Percentiles rank a stretch among this genome's conserved stretches.
These are phyloP conservation scores for Sternotherus odoratus DNA, from an alignment of 2,797 vertebrate genomes.

Conservation along the genomic window DNA sequence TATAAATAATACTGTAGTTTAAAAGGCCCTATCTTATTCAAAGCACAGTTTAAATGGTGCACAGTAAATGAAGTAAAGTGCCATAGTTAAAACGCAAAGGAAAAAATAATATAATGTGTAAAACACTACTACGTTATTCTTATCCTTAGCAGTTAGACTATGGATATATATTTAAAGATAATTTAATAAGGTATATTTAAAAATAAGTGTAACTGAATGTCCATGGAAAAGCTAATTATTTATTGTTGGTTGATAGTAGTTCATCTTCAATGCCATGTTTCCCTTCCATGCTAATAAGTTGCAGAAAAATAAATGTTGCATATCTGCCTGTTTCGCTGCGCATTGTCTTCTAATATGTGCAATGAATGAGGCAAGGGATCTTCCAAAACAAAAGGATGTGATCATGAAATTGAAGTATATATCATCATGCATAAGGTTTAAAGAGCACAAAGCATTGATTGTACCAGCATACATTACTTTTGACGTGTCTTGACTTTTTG, in stretches of 20 bases:
- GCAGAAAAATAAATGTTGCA: neutral
- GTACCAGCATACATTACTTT: neutral
- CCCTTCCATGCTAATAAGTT: neutral
- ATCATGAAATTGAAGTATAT: neutral
- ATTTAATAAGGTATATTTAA: neutral
- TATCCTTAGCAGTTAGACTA: too few species aligned
- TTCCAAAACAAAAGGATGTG: neutral
- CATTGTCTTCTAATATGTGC: neutral
- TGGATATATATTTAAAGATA: neutral
- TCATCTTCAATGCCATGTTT: neutral
- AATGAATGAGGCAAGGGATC: neutral
- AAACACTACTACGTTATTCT: too few species aligned
- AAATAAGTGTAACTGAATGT: fast-evolving
- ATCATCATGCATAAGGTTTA: neutral
- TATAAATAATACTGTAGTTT: too few species aligned
- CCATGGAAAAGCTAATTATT: neutral
- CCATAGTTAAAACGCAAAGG: neutral
- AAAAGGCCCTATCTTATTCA: neutral
- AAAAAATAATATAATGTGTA: neutral
- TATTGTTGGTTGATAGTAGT: neutral
- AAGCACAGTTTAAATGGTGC: neutral
- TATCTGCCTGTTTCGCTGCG: neutral
- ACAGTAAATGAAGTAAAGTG: neutral
- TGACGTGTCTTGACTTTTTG: neutral
- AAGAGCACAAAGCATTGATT: neutral